Percentiles rank a stretch among this genome's conserved stretches.
Conservation (phyloP, 1,140 invertebrate genomes). For the Rhopalosiphum padi region DNA sequence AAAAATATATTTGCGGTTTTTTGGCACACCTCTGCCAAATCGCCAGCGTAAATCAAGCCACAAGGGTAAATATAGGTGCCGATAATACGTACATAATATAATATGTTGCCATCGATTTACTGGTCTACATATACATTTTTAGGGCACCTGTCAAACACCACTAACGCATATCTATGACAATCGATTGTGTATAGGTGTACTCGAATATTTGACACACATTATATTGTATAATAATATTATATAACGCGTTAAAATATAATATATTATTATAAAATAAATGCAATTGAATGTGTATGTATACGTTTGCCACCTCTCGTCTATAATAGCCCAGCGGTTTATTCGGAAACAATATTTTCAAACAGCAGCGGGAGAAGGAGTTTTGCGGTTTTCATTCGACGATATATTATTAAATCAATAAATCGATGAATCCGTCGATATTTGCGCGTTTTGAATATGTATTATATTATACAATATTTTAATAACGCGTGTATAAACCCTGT, state of each 20-base stretch:
- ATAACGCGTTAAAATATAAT: neutral
- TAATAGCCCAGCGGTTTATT: no score
- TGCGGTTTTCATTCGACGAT: no score
- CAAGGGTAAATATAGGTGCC: conserved; percentile 44
- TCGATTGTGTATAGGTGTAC: neutral
- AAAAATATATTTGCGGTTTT: conserved; percentile 18
- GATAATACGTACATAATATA: no score
- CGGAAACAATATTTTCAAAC: no score
- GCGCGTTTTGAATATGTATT: no score
- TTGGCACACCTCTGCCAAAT: conserved; percentile 7
- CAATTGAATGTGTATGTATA: neutral
- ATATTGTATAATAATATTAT: neutral
- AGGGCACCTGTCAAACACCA: neutral
- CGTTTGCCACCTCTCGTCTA: no score
- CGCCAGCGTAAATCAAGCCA: neutral
- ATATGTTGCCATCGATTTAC: conserved; percentile 19
- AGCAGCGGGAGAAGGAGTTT: no score
- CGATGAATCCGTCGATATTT: no score
- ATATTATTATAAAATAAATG: neutral
- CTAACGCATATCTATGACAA: neutral
- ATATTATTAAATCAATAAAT: no score
- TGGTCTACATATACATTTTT: conserved; percentile 38
- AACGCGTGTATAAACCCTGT: neutral
- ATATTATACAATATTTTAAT: no score
- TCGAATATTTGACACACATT: neutral